phyloP scores from a whole-genome alignment of 2,888 invertebrate species.

The Masnerella sp. region DNA sequence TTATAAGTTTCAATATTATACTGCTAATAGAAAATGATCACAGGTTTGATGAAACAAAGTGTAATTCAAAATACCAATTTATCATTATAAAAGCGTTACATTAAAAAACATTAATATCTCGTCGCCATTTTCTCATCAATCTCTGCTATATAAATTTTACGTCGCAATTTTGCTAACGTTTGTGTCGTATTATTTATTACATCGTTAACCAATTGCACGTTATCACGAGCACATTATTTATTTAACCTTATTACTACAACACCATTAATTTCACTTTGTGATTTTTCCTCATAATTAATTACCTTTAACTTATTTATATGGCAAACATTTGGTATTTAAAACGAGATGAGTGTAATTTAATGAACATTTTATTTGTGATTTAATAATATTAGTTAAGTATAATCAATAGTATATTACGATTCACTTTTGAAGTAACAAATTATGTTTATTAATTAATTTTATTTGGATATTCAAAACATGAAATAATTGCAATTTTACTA shows the following conservation, averaged over 20 bases:
- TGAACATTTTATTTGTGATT: too few species aligned
- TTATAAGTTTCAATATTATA: too few species aligned
- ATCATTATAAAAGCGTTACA: conserved; percentile 5
- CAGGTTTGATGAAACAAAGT: neutral
- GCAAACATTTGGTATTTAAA: too few species aligned
- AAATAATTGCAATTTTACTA: too few species aligned
- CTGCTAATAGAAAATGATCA: too few species aligned
- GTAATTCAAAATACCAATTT: neutral
- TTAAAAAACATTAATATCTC: conserved; percentile 17
- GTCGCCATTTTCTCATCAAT: neutral
- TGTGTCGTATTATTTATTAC: conserved; percentile 13
- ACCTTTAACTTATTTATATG: neutral
- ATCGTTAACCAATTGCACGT: conserved; percentile 20
- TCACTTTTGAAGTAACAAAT: too few species aligned
- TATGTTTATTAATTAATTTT: too few species aligned
- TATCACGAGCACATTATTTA: conserved; percentile 20
- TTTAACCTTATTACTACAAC: conserved; percentile 24
- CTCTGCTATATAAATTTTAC: conserved; percentile 12
- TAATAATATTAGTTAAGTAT: too few species aligned
- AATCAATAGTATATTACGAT: too few species aligned
- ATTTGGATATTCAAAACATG: too few species aligned
- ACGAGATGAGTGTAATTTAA: too few species aligned
- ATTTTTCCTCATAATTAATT: conserved; percentile 12
- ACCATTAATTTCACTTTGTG: conserved; percentile 7
- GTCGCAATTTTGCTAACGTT: conserved; percentile 14